Evolutionary conservation across 2,113 vertebrate genomes (phyloP).

Genomic region (Spilogale gracilis): DNA sequence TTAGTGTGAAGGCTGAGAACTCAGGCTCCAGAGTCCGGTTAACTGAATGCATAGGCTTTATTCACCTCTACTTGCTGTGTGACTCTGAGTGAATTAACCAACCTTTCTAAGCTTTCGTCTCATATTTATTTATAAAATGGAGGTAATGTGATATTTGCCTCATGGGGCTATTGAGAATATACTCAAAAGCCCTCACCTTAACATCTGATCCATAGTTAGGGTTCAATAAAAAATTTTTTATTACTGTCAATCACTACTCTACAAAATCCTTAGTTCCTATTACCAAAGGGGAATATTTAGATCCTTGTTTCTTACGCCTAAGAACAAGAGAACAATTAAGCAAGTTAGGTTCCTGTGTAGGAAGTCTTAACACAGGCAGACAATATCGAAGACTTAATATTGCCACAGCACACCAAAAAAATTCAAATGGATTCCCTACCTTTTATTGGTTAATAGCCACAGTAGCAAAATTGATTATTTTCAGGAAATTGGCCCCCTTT

Average conservation of each 20-base stretch:
- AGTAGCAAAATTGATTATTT: background rate
- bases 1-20: background rate
- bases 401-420: background rate
- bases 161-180: background rate
- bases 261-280: background rate
- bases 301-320: background rate
- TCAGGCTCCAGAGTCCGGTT: background rate
- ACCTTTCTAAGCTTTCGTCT: background rate
- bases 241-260: background rate
- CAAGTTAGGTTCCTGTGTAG: background rate
- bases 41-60: background rate
- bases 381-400: background rate
- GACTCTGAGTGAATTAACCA: background rate
- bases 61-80: background rate
- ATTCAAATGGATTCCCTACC: background rate
- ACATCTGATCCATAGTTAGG: background rate
- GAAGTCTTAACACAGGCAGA: constrained; percentile 11
- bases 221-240: background rate
- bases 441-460: background rate
- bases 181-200: background rate
- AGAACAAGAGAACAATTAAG: background rate
- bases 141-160: background rate
- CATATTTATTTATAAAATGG: background rate
- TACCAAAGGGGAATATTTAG: background rate
- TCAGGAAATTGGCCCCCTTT: constrained; percentile 19